phyloP scores from a whole-genome alignment of 2,113 vertebrate species.

The Felis chaus region DNA sequence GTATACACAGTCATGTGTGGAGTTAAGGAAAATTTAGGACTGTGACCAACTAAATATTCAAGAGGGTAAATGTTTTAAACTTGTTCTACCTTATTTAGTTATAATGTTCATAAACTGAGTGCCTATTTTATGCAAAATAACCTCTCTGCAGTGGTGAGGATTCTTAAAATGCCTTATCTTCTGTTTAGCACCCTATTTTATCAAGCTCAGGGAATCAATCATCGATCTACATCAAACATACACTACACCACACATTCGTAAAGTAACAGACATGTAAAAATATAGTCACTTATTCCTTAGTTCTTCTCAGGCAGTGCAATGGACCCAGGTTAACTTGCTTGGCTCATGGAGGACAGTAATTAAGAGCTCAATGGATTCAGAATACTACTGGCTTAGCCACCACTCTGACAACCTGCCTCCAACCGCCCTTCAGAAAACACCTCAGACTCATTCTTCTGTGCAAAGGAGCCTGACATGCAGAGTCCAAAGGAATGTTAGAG shows the following conservation, averaged over 20 bases:
- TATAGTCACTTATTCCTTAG: background rate
- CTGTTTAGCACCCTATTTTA: background rate
- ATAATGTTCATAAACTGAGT: background rate
- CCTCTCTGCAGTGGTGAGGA: background rate
- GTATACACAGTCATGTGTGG: background rate
- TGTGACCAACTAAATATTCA: background rate
- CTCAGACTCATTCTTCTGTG: background rate
- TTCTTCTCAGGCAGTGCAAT: background rate
- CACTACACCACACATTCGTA: background rate
- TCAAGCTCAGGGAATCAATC: background rate
- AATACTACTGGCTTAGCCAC: background rate
- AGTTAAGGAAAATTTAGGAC: background rate
- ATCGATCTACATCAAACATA: background rate
- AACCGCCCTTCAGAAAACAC: background rate
- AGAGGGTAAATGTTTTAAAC: constrained; percentile 5
- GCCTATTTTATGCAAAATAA: background rate
- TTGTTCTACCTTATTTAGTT: background rate
- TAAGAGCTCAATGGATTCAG: background rate
- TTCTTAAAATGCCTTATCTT: background rate
- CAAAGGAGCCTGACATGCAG: background rate
- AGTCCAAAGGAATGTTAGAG: background rate
- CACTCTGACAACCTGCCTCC: background rate
- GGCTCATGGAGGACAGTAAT: background rate
- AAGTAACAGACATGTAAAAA: background rate
- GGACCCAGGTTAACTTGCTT: background rate